A percentile compares a stretch with the other conserved stretches of the same genome.
phyloP scores from a whole-genome alignment of 2,888 invertebrate genomes.

The Syrista parreyssii region DNA sequence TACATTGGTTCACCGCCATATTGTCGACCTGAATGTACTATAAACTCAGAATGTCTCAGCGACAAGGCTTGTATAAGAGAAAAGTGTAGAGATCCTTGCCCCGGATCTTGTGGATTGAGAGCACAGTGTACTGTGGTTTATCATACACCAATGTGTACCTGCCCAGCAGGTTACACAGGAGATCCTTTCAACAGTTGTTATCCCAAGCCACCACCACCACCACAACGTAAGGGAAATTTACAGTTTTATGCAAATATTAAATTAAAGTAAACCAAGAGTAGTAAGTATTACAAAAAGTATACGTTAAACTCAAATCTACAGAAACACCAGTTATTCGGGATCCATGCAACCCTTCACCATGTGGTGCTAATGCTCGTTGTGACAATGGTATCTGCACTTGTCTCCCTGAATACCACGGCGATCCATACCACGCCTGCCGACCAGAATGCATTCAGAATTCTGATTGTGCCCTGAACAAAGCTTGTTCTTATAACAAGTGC shows the following conservation, averaged over 20 bases:
- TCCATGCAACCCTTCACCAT: slow-evolving; percentile 77
- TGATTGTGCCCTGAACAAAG: slow-evolving; percentile 79
- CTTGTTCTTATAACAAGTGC: slow-evolving; percentile 85
- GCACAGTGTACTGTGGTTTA: slow-evolving; percentile 68
- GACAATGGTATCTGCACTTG: slow-evolving; percentile 62
- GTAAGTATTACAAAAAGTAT: no score
- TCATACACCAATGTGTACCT: slow-evolving; percentile 68
- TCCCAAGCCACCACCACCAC: slow-evolving; percentile 41
- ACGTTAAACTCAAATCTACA: slow-evolving; percentile 1
- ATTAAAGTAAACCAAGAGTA: neutral
- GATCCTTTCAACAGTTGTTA: slow-evolving; percentile 67
- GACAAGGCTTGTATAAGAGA: slow-evolving; percentile 67
- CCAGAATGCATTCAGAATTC: slow-evolving; percentile 85
- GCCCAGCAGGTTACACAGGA: slow-evolving; percentile 66
- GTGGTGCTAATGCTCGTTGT: slow-evolving; percentile 82
- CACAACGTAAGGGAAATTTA: slow-evolving; percentile 62
- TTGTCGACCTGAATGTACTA: slow-evolving; percentile 65
- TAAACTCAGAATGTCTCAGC: slow-evolving; percentile 66
- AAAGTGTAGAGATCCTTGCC: slow-evolving; percentile 68
- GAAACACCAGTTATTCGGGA: slow-evolving; percentile 55
- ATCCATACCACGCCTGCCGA: slow-evolving; percentile 74
- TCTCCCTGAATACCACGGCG: slow-evolving; percentile 61
- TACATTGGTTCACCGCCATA: slow-evolving; percentile 65
- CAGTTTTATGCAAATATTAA: slow-evolving; percentile 3
- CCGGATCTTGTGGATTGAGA: slow-evolving; percentile 65